These are phyloP conservation scores for Gymnorhina tibicen DNA, from an alignment of 2,113 vertebrate species.

Conservation along the genomic window DNA sequence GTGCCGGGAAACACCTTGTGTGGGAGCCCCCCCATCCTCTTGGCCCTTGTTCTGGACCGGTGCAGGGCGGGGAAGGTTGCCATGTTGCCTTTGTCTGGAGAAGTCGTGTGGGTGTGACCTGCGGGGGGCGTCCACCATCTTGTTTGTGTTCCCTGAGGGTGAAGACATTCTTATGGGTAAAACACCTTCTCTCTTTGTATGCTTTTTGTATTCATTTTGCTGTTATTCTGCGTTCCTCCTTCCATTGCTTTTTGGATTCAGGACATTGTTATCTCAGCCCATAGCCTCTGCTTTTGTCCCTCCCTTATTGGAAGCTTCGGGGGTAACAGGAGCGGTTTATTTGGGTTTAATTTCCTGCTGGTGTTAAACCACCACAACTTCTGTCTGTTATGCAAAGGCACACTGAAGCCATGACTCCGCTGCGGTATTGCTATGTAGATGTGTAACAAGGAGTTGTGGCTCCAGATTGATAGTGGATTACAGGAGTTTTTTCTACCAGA, in stretches of 20 bases:
- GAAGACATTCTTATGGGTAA: too few relatives aligned
- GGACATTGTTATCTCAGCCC: not conserved
- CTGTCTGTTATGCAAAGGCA: not conserved
- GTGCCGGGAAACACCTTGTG: not conserved
- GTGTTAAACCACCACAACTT: not conserved
- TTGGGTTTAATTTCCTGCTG: not conserved
- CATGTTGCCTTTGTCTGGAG: not conserved
- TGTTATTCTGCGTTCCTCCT: not conserved
- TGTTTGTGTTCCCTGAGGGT: not conserved
- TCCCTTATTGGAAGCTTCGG: not conserved
- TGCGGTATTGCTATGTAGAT: not conserved
- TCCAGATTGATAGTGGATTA: not conserved
- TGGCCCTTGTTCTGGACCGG: not conserved
- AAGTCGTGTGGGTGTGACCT: not conserved
- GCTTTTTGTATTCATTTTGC: not conserved
- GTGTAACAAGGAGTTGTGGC: not conserved
- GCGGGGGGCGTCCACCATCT: fast-evolving
- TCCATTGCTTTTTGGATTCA: not conserved
- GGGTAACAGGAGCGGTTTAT: not conserved
- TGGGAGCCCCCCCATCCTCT: not conserved
- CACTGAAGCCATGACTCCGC: not conserved
- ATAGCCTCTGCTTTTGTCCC: not conserved
- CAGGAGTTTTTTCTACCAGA: not conserved
- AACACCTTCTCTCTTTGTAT: not conserved
- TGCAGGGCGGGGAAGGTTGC: not conserved